Evolutionary conservation across 2,797 vertebrate species (phyloP).

Genomic region (Pseudopleuronectes americanus): DNA sequence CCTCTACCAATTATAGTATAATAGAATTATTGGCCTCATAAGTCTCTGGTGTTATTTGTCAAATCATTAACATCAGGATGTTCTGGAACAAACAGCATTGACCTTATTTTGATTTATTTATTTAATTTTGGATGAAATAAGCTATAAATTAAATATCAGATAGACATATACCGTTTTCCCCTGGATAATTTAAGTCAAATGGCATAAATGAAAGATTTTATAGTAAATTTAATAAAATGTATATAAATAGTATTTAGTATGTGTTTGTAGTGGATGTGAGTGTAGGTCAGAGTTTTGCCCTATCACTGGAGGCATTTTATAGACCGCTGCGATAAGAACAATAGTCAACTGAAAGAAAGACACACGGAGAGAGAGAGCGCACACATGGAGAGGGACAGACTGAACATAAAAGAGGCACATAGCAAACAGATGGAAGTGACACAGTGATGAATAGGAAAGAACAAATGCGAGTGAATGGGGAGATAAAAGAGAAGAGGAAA

Average conservation of each 20-base stretch:
- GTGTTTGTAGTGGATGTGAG: neutral
- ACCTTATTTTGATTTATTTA: too few relatives aligned
- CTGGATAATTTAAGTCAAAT: neutral
- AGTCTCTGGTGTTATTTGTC: neutral
- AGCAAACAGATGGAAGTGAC: constrained; percentile 65
- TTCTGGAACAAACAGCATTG: neutral
- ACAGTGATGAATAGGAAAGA: constrained; percentile 52
- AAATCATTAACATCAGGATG: neutral
- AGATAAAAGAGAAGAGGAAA: constrained; percentile 54
- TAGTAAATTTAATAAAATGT: neutral
- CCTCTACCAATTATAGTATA: neutral
- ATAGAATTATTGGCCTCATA: neutral
- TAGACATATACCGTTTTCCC: too few relatives aligned
- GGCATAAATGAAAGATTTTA: neutral
- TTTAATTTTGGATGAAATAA: too few relatives aligned
- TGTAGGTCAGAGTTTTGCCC: constrained; percentile 10
- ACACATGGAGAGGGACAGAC: constrained; percentile 28
- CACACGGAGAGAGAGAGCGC: constrained; percentile 2
- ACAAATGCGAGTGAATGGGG: constrained; percentile 17
- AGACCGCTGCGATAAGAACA: constrained; percentile 57
- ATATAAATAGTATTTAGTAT: neutral
- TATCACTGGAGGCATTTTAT: constrained; percentile 32
- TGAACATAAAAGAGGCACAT: constrained; percentile 38
- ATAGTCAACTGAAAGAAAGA: constrained; percentile 45
- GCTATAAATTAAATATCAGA: too few relatives aligned